Evolutionary conservation across 2,797 vertebrate genomes (phyloP).

Genomic region (Syncerus caffer): DNA sequence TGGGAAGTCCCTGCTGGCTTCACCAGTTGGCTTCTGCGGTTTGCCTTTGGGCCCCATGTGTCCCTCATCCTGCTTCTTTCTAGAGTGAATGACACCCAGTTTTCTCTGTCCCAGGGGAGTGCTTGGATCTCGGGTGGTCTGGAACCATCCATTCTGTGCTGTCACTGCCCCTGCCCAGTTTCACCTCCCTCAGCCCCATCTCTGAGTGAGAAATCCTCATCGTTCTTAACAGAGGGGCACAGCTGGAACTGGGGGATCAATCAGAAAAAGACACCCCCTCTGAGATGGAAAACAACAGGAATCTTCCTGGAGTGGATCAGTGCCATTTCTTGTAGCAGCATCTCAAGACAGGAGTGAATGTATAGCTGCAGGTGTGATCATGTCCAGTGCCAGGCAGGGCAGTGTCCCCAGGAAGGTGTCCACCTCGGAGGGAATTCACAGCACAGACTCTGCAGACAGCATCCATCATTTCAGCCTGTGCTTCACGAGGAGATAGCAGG

Average conservation of each 20-base stretch:
- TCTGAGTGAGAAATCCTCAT: neutral
- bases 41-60: neutral
- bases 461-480: neutral
- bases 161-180: neutral
- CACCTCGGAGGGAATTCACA: neutral
- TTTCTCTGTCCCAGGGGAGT: neutral
- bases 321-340: neutral
- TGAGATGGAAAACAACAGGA: neutral
- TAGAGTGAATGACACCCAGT: neutral
- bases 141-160: neutral
- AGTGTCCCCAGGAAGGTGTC: neutral
- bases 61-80: neutral
- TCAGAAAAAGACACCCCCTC: neutral
- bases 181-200: neutral
- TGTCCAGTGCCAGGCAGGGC: neutral
- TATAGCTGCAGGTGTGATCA: fast-evolving
- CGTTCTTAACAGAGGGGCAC: neutral
- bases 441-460: neutral
- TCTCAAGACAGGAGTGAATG: neutral
- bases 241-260: neutral
- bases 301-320: neutral
- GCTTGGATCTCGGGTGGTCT: neutral
- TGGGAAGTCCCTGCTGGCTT: neutral
- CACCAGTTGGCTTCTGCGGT: neutral
- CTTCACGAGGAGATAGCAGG: neutral